phyloP scores from a whole-genome alignment of 2,113 vertebrate species.

The Rhinoderma darwinii region DNA sequence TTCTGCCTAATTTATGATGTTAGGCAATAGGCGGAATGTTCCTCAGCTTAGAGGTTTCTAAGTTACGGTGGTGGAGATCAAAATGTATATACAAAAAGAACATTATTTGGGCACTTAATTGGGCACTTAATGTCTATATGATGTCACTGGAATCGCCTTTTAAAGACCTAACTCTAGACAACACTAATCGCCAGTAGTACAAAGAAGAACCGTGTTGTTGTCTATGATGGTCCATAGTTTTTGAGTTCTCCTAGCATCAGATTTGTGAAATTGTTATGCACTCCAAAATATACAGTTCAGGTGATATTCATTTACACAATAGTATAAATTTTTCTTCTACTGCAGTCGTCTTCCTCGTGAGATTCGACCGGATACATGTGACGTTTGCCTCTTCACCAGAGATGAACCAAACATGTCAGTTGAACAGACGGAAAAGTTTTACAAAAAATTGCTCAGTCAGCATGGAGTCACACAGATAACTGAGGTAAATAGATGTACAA shows the following conservation, averaged over 20 bases:
- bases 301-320: too few relatives aligned
- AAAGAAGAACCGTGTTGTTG: not conserved
- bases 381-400: slow-evolving; percentile 91
- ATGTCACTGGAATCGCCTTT: too few relatives aligned
- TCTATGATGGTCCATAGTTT: not conserved
- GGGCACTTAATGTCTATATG: too few relatives aligned
- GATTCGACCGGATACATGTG: slow-evolving; percentile 75
- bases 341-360: slow-evolving; percentile 82
- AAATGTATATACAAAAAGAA: too few relatives aligned
- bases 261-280: not conserved
- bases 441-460: slow-evolving; percentile 80
- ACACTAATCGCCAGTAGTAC: not conserved
- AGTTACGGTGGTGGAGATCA: too few relatives aligned
- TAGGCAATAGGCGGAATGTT: too few relatives aligned
- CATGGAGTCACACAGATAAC: slow-evolving; percentile 76
- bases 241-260: not conserved
- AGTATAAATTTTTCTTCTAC: not conserved
- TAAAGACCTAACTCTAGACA: not conserved
- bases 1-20: too few relatives aligned
- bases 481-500: slow-evolving; percentile 73
- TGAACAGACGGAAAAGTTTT: slow-evolving; percentile 87
- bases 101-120: too few relatives aligned
- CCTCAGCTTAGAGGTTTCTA: too few relatives aligned
- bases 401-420: slow-evolving; percentile 83
- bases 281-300: not conserved